Percentiles rank a stretch among this genome's conserved stretches.
phyloP scores from a whole-genome alignment of 2,797 vertebrate species.

The Sebastiscus tertius region DNA sequence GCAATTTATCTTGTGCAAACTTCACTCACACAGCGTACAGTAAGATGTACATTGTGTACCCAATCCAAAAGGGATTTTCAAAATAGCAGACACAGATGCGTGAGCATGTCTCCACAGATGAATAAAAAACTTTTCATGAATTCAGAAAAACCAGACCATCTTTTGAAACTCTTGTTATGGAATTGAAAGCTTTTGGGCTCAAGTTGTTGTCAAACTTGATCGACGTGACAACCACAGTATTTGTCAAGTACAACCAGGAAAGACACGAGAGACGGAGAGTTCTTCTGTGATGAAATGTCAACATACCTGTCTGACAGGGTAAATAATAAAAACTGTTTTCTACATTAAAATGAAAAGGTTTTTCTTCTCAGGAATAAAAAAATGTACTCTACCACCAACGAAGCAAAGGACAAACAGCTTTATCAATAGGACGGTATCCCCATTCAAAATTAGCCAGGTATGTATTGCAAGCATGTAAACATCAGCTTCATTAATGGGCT shows the following conservation, averaged over 20 bases:
- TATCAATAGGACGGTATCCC: constrained; percentile 8
- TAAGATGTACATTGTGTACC: constrained; percentile 34
- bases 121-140: constrained; percentile 21
- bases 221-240: not conserved
- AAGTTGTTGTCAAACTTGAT: constrained; percentile 20
- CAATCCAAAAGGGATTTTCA: constrained; percentile 41
- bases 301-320: not conserved
- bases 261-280: not conserved
- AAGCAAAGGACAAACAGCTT: constrained; percentile 5
- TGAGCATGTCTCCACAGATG: constrained; percentile 31
- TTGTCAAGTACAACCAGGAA: not conserved
- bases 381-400: not conserved
- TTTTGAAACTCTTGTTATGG: not conserved
- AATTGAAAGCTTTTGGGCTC: not conserved
- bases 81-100: constrained; percentile 40
- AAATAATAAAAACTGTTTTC: not conserved
- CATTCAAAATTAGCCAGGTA: constrained; percentile 42
- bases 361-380: not conserved
- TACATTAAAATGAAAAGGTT: not conserved
- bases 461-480: constrained; percentile 51
- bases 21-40: constrained; percentile 37
- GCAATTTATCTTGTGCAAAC: constrained; percentile 45
- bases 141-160: constrained; percentile 15
- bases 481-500: constrained; percentile 64
- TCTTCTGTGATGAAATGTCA: not conserved